Percentiles rank a stretch among this genome's conserved stretches.
Conservation (phyloP, 2,797 vertebrate species). For the Siniperca undulata region DNA sequence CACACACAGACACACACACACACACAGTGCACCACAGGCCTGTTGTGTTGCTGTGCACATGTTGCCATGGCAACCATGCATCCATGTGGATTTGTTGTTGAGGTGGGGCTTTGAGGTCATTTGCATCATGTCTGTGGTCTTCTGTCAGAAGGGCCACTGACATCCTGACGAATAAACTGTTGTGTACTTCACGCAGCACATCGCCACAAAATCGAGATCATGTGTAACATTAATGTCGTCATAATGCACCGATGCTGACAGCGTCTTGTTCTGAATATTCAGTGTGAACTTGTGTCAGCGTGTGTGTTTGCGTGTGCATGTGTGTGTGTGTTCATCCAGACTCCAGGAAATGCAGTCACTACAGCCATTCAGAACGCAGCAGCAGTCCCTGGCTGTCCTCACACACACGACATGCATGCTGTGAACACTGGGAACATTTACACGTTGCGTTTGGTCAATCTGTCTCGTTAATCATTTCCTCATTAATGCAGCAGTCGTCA, state of each 20-base stretch:
- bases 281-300: background rate
- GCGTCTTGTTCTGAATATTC: background rate
- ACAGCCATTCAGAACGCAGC: conserved; percentile 11
- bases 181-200: too few species aligned
- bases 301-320: background rate
- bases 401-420: background rate
- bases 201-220: background rate
- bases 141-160: too few species aligned
- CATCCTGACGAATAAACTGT: too few species aligned
- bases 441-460: too few species aligned
- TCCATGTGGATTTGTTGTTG: background rate
- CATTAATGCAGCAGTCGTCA: background rate
- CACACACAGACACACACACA: too few species aligned
- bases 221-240: background rate
- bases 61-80: background rate
- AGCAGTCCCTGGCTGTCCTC: background rate
- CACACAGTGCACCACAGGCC: too few species aligned
- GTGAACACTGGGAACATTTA: background rate
- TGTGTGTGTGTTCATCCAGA: background rate
- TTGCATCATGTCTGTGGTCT: too few species aligned
- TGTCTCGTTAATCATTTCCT: background rate
- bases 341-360: conserved; percentile 21
- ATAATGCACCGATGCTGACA: background rate
- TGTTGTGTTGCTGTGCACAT: background rate
- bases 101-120: background rate